These are phyloP conservation scores for Scaptomyza hsui DNA, from an alignment of 1,140 invertebrate genomes.

Conservation along the genomic window DNA sequence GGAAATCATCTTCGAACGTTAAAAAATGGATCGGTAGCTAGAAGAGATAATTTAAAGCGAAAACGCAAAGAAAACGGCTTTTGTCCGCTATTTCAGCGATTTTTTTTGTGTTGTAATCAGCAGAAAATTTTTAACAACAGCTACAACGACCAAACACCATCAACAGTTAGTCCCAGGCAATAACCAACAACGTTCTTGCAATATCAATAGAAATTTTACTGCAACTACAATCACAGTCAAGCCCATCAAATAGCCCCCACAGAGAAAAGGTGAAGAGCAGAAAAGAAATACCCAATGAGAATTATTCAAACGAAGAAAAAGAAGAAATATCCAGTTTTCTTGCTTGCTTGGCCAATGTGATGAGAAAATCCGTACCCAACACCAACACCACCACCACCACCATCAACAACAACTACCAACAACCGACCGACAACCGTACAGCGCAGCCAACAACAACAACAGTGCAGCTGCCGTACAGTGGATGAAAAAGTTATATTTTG, in stretches of 20 bases:
- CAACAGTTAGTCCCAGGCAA: constrained; percentile 55
- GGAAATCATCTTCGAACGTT: constrained; percentile 83
- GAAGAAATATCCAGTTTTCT: constrained; percentile 46
- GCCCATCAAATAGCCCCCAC: constrained; percentile 32
- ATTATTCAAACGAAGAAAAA: constrained; percentile 17
- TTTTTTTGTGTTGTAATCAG: constrained; percentile 82
- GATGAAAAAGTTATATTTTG: constrained; percentile 39
- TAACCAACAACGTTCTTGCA: constrained; percentile 54
- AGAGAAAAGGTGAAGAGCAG: constrained; percentile 66
- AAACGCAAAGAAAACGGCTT: constrained; percentile 84
- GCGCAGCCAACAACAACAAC: constrained; percentile 27
- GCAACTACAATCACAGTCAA: constrained; percentile 42
- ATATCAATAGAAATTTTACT: constrained; percentile 58
- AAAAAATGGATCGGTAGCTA: constrained; percentile 85
- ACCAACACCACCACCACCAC: constrained; percentile 38
- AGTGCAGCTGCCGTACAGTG: constrained; percentile 38
- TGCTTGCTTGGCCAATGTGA: constrained; percentile 62
- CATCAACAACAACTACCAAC: constrained; percentile 31
- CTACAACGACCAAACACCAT: constrained; percentile 70
- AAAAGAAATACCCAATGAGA: constrained; percentile 28
- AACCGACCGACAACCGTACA: constrained; percentile 47
- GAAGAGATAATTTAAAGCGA: constrained; percentile 75
- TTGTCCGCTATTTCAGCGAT: constrained; percentile 85
- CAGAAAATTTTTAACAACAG: constrained; percentile 70
- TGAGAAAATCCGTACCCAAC: constrained; percentile 58